Evolutionary conservation across 2,888 invertebrate species (phyloP).

Genomic region (Balanococcus diminutus): DNA sequence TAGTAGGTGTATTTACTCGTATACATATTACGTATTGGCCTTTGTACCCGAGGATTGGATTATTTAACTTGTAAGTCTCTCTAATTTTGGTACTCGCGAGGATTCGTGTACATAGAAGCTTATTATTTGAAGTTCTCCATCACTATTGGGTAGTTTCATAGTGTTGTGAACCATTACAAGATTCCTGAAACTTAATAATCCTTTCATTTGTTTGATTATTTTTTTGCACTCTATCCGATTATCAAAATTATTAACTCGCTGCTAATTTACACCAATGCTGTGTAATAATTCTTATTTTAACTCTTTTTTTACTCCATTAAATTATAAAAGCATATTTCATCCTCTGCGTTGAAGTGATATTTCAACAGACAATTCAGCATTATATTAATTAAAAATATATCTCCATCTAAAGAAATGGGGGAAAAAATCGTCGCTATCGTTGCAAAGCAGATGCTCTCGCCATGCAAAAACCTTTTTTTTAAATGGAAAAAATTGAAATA

Average conservation of each 20-base stretch:
- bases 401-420: background rate
- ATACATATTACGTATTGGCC: background rate
- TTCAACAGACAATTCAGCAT: slow-evolving; percentile 3
- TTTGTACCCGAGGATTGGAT: background rate
- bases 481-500: background rate
- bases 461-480: background rate
- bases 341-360: background rate
- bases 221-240: background rate
- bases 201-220: background rate
- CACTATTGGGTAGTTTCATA: background rate
- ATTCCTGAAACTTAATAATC: background rate
- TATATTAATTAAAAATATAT: background rate
- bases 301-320: background rate
- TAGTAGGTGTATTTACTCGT: background rate
- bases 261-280: background rate
- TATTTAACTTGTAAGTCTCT: background rate
- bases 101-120: too few relatives aligned
- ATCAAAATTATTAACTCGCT: background rate
- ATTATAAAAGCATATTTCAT: background rate
- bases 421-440: background rate
- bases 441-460: background rate
- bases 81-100: background rate
- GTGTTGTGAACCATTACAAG: background rate
- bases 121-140: background rate
- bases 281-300: background rate